Percentiles rank a stretch among this genome's conserved stretches.
phyloP scores from a whole-genome alignment of 2,888 invertebrate genomes.

The Anorthoa munda region DNA sequence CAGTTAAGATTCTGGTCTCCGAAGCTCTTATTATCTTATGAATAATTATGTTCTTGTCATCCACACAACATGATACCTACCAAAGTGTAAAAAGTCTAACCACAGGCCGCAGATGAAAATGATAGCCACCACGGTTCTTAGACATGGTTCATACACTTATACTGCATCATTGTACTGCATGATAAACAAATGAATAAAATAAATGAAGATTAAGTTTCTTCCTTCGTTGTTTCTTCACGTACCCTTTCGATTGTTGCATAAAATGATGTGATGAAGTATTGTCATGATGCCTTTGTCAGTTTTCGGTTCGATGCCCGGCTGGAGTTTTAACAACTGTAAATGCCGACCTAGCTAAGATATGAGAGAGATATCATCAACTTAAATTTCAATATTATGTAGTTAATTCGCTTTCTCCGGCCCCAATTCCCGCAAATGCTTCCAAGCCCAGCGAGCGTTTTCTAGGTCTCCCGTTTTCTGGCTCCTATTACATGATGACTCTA shows the following conservation, averaged over 20 bases:
- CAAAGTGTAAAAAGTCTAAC: constrained; percentile 23
- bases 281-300: background rate
- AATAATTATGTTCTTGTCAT: constrained; percentile 1
- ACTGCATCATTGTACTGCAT: background rate
- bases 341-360: too few species aligned
- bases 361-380: too few species aligned
- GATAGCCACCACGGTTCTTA: constrained; percentile 34
- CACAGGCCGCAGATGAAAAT: constrained; percentile 40
- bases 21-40: background rate
- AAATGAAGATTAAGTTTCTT: background rate
- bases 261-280: too few species aligned
- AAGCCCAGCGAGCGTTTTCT: too few species aligned
- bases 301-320: too few species aligned
- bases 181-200: background rate
- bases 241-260: background rate
- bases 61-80: constrained; percentile 12
- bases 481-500: too few species aligned
- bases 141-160: background rate
- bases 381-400: too few species aligned
- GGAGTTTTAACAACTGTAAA: background rate
- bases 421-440: too few species aligned
- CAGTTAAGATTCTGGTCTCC: background rate
- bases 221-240: background rate
- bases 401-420: too few species aligned
- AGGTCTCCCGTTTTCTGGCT: too few species aligned